Conservation (phyloP, 1,140 invertebrate genomes). For the Episyrphus balteatus region DNA sequence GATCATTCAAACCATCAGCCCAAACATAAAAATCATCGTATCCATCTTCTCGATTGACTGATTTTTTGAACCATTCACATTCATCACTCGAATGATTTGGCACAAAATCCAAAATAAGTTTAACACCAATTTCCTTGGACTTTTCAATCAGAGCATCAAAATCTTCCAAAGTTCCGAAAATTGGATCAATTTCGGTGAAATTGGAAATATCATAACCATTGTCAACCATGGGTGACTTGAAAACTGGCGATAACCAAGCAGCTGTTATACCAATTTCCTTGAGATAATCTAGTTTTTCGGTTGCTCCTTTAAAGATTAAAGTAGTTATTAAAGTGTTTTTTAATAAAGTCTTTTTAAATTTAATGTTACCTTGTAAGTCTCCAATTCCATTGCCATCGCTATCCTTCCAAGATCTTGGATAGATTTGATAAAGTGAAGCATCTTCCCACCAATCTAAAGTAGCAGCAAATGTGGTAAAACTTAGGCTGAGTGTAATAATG, state of each 20-base stretch:
- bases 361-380: slow-evolving; percentile 42
- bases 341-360: background rate
- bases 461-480: no score
- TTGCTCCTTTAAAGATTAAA: slow-evolving; percentile 34
- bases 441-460: slow-evolving; percentile 49
- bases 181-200: slow-evolving; percentile 44
- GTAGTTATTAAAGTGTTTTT: no score
- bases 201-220: slow-evolving; percentile 52
- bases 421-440: slow-evolving; percentile 51
- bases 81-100: slow-evolving; percentile 66
- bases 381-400: slow-evolving; percentile 50
- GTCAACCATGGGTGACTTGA: slow-evolving; percentile 40
- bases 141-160: no score
- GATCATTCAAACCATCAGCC: slow-evolving; percentile 40
- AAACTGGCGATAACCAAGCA: slow-evolving; percentile 48
- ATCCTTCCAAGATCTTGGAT: slow-evolving; percentile 53
- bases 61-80: slow-evolving; percentile 57
- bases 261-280: slow-evolving; percentile 46
- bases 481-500: no score
- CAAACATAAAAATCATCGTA: slow-evolving; percentile 65
- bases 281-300: slow-evolving; percentile 47
- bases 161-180: slow-evolving; percentile 48
- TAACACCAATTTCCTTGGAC: no score
- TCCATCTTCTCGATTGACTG: slow-evolving; percentile 40
- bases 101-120: slow-evolving; percentile 34